Base-by-base conservation (phyloP, 2,113 vertebrate genomes). In the Oncorhynchus gorbuscha region DNA sequence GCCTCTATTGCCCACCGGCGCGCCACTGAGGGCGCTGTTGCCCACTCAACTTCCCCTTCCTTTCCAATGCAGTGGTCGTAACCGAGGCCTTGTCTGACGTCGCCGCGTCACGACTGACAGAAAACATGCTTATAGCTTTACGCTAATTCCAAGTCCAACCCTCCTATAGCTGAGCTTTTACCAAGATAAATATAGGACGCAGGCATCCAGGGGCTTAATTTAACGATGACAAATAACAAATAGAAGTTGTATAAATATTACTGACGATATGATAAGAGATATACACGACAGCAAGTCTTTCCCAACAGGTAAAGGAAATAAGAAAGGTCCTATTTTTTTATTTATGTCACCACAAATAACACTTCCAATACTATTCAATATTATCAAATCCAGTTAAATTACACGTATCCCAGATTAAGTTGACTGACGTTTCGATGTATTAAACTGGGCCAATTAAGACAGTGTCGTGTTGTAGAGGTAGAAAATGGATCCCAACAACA, bases 401-500 rank as follows among this genome's bases (percentile, higher is more conserved):
- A 62, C 72, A 66, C 75, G 14, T 32, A 69, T 55, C 70, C 18
- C 71, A 5, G 68, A 49, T 81, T 76, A 72, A 39, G 66, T 76
- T 77, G 76, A 79, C 77, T 22, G 77, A 86, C 88, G 89, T 90
- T 90, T 93, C 89, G 96, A 94, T 90, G 96, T 92, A 89, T 92
- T 94, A 88, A 96, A 95, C 97, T 98, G 97, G 94, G 95, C 96
- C 95, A 95, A 97, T 97, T 94, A 95, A 96, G 96, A 95, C 96
- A 98, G 96, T 97, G 93, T 96, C 95, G 90, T 98, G 97, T 96
- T 97, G 97, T 95, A 95, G 97, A 95, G 96, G 95, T 94, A 94
- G 80, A 93, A 94, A 95, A 93, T 92, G 92, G 92, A 97, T 94
- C 95, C 96, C 97, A 98, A 98, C 97, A 98, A 98, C 97, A 97